Evolutionary conservation across 2,888 invertebrate species (phyloP).

Genomic region (Drosophila sordidapex): DNA sequence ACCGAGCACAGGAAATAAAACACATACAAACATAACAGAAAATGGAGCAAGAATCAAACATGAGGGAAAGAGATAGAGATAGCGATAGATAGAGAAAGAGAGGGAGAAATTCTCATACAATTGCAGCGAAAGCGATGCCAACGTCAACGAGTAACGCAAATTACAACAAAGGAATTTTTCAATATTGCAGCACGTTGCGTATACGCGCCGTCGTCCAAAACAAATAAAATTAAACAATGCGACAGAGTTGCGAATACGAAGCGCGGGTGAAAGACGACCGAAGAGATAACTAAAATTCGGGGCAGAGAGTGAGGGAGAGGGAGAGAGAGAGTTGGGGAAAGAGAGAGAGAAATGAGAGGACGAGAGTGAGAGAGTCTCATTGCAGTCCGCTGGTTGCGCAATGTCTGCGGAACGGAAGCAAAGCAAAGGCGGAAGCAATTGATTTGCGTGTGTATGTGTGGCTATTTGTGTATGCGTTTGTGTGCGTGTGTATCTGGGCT

Average conservation of each 20-base stretch:
- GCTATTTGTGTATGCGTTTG: conserved; percentile 7
- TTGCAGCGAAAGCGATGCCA: conserved; percentile 27
- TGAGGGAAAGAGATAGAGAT: neutral
- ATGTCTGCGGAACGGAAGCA: conserved; percentile 66
- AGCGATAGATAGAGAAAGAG: neutral
- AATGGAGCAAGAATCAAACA: neutral
- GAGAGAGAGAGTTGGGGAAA: neutral
- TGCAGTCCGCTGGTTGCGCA: conserved; percentile 39
- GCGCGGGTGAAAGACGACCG: conserved; percentile 5
- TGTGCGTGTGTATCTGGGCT: conserved; percentile 6
- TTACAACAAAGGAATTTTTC: conserved; percentile 76
- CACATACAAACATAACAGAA: conserved; percentile 4
- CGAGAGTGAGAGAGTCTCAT: conserved; percentile 21
- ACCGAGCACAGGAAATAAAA: conserved; percentile 44
- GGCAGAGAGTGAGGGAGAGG: neutral
- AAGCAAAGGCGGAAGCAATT: conserved; percentile 71
- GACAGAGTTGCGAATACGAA: conserved; percentile 50
- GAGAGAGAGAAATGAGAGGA: neutral
- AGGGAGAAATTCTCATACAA: conserved; percentile 23
- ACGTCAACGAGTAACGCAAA: conserved; percentile 42
- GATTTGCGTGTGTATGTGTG: conserved; percentile 49
- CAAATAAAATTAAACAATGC: conserved; percentile 73
- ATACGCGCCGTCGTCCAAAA: conserved; percentile 68
- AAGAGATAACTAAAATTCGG: conserved; percentile 4
- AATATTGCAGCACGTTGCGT: conserved; percentile 74